Conservation (phyloP, 2,797 vertebrate genomes). For the Eremophila alpestris region DNA sequence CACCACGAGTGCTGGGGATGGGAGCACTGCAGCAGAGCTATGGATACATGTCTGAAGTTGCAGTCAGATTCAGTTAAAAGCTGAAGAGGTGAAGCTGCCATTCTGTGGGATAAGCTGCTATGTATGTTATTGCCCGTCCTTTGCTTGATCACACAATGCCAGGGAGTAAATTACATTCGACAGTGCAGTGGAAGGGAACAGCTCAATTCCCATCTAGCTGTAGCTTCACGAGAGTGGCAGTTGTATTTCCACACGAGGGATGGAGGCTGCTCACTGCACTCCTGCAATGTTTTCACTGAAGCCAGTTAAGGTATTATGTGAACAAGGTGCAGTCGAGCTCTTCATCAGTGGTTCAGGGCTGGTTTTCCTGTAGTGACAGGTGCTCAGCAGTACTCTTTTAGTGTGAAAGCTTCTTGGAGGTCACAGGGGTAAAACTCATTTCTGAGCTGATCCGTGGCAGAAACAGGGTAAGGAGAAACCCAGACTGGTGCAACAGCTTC, state of each 20-base stretch:
- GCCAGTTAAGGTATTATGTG: not conserved
- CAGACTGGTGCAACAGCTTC: not conserved
- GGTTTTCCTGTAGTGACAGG: not conserved
- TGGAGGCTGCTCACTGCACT: not conserved
- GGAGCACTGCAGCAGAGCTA: not conserved
- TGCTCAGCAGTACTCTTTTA: not conserved
- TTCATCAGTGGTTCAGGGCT: not conserved
- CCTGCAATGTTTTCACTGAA: not conserved
- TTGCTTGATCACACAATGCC: conserved; percentile 54
- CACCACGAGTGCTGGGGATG: not conserved
- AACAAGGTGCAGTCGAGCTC: not conserved
- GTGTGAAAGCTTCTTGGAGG: not conserved
- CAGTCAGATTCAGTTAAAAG: conserved; percentile 32
- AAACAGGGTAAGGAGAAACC: not conserved
- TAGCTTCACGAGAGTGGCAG: not conserved
- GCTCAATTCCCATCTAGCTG: conserved; percentile 35
- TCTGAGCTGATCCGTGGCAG: not conserved
- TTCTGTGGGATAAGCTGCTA: conserved; percentile 17
- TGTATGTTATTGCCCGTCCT: conserved; percentile 50
- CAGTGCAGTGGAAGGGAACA: conserved; percentile 49
- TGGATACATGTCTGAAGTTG: not conserved
- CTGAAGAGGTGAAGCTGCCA: conserved; percentile 29
- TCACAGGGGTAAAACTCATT: not conserved
- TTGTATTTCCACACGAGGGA: not conserved
- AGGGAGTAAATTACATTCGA: conserved; percentile 57